Evolutionary conservation across 2,797 vertebrate genomes (phyloP).

Genomic region (Todus mexicanus): DNA sequence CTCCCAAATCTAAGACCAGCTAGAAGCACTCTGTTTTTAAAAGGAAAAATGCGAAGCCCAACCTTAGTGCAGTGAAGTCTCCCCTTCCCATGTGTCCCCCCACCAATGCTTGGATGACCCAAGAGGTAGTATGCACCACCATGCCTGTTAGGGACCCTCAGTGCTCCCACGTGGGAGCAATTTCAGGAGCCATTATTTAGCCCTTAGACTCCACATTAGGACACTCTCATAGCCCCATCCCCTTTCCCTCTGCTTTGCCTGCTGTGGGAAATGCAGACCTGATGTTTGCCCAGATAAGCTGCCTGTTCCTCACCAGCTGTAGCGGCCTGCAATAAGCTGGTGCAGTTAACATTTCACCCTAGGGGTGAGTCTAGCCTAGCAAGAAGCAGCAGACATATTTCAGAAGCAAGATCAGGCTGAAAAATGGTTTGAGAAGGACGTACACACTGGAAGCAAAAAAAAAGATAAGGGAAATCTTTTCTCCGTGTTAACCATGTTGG

Average conservation of each 20-base stretch:
- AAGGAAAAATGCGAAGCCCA: not conserved
- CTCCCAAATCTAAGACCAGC: not conserved
- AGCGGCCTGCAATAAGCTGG: not conserved
- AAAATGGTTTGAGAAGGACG: not conserved
- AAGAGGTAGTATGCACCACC: not conserved
- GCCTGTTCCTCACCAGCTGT: not conserved
- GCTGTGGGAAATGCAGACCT: not conserved
- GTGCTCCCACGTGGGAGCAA: rapidly evolving
- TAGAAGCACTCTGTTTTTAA: not conserved
- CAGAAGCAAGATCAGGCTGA: not conserved
- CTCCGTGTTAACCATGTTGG: not conserved
- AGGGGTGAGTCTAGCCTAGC: not conserved
- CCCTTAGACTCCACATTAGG: rapidly evolving
- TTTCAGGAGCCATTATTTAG: not conserved
- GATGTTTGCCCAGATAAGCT: not conserved
- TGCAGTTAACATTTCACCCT: not conserved
- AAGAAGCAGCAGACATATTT: not conserved
- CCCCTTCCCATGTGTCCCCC: rapidly evolving
- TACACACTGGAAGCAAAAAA: not conserved
- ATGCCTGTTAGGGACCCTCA: not conserved
- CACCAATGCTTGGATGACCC: not conserved
- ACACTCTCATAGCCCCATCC: rapidly evolving
- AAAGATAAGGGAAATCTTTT: not conserved
- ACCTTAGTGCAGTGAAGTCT: not conserved
- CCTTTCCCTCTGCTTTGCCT: not conserved